Base-by-base conservation (phyloP, 1,140 invertebrate species). In the Leptopilina clavipes region DNA sequence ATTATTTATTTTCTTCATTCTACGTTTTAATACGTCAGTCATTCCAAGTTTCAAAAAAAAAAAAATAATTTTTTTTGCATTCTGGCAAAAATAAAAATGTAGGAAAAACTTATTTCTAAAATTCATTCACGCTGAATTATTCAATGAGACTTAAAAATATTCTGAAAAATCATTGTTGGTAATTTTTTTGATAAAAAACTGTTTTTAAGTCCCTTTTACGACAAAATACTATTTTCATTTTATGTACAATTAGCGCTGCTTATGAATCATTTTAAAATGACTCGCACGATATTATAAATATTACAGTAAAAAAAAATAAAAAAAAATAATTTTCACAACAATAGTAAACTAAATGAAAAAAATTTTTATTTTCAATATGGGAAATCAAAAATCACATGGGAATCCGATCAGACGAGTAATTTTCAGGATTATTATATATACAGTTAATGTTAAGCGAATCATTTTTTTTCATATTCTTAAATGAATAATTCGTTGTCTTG, bases 11-110 rank as follows among this genome's bases (percentile, higher is more conserved):
- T 81, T 74, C 79, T 82, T 85, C 52, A 77, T 75, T 71, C 71
- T 79, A 84, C 73, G 72, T 81, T 70, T 77, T 84, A 79, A 73
- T 83, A 87, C 82, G 79, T 84, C 85, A 87, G 82, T 86, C 85
- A 65, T 65, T n/a, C 22, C 65, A 73, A 81, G 71, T 86, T 71
- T 77, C 73, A 45, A 8, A 56, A 25, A 25, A 56, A 11, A 31
- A 31, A 31, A 31, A 31, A 31, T 1, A 31, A 31, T 31, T 31
- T 31, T 40, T 22, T 31, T 85, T 72, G 75, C 54, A 31, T 78
- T 80, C 54, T 73, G 78, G 74, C 82, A 85, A 83, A 31, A 40
- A 77, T 48, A 76, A 77, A 82, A 73, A 73, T 75, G 22, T 77
- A 77, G 71, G 75, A 78, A 82, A 72, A 79, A 73, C 82, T 83